These are phyloP conservation scores for Acipenser oxyrinchus DNA, from an alignment of 2,797 vertebrate genomes.

Conservation along the genomic window DNA sequence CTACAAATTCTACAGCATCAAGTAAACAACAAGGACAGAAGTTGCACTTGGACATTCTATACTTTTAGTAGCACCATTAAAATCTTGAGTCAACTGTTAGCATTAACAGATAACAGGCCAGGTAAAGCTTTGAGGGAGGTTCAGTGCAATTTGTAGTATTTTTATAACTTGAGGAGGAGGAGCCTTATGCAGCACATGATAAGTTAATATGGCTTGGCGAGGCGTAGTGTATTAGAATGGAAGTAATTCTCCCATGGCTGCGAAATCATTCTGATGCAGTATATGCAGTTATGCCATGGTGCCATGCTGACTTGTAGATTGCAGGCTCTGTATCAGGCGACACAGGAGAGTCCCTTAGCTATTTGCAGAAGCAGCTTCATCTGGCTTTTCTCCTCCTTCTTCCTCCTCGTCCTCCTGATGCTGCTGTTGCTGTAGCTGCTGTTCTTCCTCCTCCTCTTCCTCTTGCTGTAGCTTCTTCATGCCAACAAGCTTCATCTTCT, in stretches of 20 bases:
- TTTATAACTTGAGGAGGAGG: slow-evolving; percentile 32
- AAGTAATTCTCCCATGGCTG: slow-evolving; percentile 28
- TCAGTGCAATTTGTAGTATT: slow-evolving; percentile 63
- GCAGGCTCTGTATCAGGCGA: slow-evolving; percentile 37
- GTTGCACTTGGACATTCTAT: slow-evolving; percentile 53
- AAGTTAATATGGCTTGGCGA: slow-evolving; percentile 64
- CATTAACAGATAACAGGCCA: slow-evolving; percentile 51
- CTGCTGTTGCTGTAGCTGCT: slow-evolving; percentile 33
- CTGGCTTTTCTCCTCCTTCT: not conserved
- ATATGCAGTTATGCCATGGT: slow-evolving; percentile 41
- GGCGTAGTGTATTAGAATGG: slow-evolving; percentile 44
- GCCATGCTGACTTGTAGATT: slow-evolving; percentile 45
- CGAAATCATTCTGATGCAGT: slow-evolving; percentile 49
- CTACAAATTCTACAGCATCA: slow-evolving; percentile 65
- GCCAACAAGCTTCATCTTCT: slow-evolving; percentile 87
- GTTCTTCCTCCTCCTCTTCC: slow-evolving; percentile 67
- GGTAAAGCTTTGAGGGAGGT: slow-evolving; percentile 62
- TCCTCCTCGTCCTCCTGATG: slow-evolving; percentile 24
- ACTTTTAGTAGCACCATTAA: slow-evolving; percentile 74
- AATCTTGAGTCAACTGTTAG: slow-evolving; percentile 60
- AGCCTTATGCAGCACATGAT: slow-evolving; percentile 52
- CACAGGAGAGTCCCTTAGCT: slow-evolving; percentile 56
- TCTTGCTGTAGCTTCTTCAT: slow-evolving; percentile 71
- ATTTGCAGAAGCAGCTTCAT: slow-evolving; percentile 33
- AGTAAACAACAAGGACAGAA: slow-evolving; percentile 41